These are phyloP conservation scores for Balaenoptera acutorostrata DNA, from an alignment of 2,113 vertebrate species.

Conservation along the genomic window DNA sequence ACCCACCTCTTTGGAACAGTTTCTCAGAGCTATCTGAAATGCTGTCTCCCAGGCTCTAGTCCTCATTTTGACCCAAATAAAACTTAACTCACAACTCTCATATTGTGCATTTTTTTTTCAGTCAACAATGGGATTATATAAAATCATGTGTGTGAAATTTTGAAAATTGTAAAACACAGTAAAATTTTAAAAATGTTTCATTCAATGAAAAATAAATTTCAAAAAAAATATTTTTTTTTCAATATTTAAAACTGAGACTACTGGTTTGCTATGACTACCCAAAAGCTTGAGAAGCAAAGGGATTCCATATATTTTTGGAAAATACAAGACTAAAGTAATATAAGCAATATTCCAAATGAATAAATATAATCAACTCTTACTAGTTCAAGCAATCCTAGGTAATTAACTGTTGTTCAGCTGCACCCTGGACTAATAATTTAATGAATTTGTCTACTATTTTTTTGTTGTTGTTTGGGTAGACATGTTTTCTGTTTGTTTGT, in stretches of 20 bases:
- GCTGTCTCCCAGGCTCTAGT: too few species aligned
- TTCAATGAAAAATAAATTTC: neutral
- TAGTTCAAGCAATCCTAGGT: neutral
- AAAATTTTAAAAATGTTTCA: too few species aligned
- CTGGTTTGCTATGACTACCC: neutral
- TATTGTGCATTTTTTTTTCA: too few species aligned
- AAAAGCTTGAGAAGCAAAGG: neutral
- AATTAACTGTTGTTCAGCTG: neutral
- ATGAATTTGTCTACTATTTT: neutral
- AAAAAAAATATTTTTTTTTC: neutral
- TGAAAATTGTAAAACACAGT: too few species aligned
- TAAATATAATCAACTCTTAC: neutral
- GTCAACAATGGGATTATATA: too few species aligned
- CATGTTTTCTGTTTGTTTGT: too few species aligned
- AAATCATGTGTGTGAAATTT: too few species aligned
- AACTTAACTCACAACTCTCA: too few species aligned
- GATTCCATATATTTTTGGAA: neutral
- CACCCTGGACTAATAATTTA: neutral
- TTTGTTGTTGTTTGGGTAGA: too few species aligned
- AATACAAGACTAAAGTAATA: neutral
- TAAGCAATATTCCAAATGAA: neutral
- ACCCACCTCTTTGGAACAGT: too few species aligned
- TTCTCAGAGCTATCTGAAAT: too few species aligned
- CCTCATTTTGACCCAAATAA: too few species aligned
- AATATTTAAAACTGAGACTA: neutral